Evolutionary conservation across 2,797 vertebrate genomes (phyloP).

Genomic region (Propithecus deckenii): DNA sequence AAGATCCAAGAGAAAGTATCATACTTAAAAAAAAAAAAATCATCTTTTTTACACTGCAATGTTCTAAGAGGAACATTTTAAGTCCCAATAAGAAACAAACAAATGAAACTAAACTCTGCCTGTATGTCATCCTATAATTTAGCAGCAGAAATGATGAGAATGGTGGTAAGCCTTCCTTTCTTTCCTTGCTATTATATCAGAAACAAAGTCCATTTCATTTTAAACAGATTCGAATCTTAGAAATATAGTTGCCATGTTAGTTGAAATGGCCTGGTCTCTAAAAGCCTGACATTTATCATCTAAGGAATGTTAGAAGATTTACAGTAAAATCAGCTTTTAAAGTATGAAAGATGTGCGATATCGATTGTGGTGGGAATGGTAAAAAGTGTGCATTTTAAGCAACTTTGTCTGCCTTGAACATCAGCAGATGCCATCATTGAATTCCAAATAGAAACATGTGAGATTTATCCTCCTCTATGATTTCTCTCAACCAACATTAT

Average conservation of each 20-base stretch:
- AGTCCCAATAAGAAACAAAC: not conserved
- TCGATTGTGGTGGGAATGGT: conserved; percentile 80
- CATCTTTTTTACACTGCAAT: not conserved
- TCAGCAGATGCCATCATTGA: conserved; percentile 79
- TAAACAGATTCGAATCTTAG: conserved; percentile 69
- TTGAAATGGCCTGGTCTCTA: conserved; percentile 71
- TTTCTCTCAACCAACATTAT: conserved; percentile 63
- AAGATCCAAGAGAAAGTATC: not conserved
- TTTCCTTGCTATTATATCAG: conserved; percentile 6
- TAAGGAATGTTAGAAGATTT: conserved; percentile 83
- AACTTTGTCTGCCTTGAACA: conserved; percentile 78
- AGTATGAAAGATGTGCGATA: conserved; percentile 81
- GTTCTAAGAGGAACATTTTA: not conserved
- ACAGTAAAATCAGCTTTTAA: conserved; percentile 86
- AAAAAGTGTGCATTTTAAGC: conserved; percentile 82
- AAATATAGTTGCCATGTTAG: conserved; percentile 67
- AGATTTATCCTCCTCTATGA: conserved; percentile 76
- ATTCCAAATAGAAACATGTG: conserved; percentile 76
- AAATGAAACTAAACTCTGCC: not conserved
- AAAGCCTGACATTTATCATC: conserved; percentile 81
- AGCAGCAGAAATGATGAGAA: not conserved
- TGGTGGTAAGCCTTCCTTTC: not conserved
- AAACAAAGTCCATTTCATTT: conserved; percentile 58
- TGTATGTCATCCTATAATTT: not conserved
- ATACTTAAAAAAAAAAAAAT: not conserved